Base-by-base conservation (phyloP, 2,888 invertebrate genomes). In the Helicoverpa assulta region DNA sequence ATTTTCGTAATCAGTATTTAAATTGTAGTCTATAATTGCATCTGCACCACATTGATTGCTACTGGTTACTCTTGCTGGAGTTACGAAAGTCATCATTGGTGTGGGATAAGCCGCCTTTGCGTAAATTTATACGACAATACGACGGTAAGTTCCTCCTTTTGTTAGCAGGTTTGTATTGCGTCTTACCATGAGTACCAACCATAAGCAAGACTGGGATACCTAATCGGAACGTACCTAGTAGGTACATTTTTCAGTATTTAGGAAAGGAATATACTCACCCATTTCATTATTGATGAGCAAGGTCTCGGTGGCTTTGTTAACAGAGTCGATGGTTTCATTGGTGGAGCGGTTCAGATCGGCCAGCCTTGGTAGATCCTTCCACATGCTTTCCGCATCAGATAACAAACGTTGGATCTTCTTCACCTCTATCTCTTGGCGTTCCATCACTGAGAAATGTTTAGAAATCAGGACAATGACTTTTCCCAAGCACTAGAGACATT, bases 251-350 rank as follows among this genome's bases (percentile, higher is more conserved):
- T 26, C 2, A 26, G 4, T 14, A 40, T 40, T 40, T 14, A 40
- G 14, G 8, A 40, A 40, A 40, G 14, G 8, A 40, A 40, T 40
- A 33, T 33, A 85, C 91, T 87, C 86, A 96, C 97, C 92, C 76
- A 90, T 91, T 50, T 96, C 95, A 33, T 93, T 91, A 37, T 88
- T 91, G 8, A 91, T 89, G 4, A 91, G 89, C 2, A 97, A 80
- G 33, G 96, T 94, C 40, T 94, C 93, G 73, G 96, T 96, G 5
- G 96, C 89, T 56, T 96, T 95, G 66, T 96, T 96, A 53, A 98
- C 80, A 0, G 96, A 94, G 56, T 94, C 95, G 54, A 97, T 90
- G 0, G 97, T 97, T 62, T 96, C 93, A 88, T 98, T 98, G 73
- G 96, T 96, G 43, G 96, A 87, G 14, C 92, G 90, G 67, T 96